Conservation (phyloP, 2,797 vertebrate species). For the Myotis myotis region DNA sequence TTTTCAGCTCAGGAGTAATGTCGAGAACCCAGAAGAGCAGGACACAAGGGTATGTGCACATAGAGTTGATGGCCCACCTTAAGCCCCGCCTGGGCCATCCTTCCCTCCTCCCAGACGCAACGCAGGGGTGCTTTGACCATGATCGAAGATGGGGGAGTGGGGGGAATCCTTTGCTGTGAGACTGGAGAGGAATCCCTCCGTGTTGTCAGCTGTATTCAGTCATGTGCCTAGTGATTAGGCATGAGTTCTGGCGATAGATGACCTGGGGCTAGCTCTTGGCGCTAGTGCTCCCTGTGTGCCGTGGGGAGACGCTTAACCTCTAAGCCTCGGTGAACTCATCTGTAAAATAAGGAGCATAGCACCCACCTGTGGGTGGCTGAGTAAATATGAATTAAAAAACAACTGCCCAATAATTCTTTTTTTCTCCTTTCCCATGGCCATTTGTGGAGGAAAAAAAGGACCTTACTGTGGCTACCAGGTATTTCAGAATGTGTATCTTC, state of each 20-base stretch:
- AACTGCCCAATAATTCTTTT: neutral
- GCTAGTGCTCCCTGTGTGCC: neutral
- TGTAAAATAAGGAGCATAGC: neutral
- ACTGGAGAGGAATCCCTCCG: neutral
- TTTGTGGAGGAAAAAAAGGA: neutral
- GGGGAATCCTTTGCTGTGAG: neutral
- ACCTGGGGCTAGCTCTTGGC: neutral
- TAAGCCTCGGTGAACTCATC: neutral
- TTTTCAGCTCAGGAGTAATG: neutral
- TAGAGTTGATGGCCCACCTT: neutral
- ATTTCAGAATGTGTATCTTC: neutral
- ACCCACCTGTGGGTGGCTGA: neutral
- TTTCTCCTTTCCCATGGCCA: neutral
- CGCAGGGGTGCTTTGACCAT: neutral
- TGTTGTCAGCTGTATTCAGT: neutral
- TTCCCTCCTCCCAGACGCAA: neutral
- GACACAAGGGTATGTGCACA: neutral
- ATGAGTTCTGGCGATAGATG: neutral
- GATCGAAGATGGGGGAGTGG: neutral
- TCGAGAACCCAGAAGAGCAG: neutral
- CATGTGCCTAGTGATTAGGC: neutral
- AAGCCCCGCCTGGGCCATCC: neutral
- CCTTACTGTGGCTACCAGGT: neutral
- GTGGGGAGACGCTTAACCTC: neutral
- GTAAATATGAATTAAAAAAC: neutral